Percentiles rank a stretch among this genome's conserved stretches.
Conservation (phyloP, 2,888 invertebrate genomes). For the Andrena marginata region DNA sequence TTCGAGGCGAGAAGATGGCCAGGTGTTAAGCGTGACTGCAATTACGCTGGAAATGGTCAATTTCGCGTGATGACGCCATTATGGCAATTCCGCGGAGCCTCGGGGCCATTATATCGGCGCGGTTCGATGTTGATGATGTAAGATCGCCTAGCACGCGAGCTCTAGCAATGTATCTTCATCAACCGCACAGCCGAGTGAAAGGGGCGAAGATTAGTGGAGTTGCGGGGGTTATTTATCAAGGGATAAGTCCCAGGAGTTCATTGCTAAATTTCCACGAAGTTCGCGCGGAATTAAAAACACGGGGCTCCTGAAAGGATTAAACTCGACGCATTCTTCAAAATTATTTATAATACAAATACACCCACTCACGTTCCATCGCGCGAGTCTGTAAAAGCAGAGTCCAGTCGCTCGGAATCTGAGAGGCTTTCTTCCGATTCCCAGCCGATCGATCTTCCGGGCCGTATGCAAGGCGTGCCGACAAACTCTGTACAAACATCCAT, state of each 20-base stretch:
- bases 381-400: too few relatives aligned
- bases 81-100: constrained; percentile 19
- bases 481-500: constrained; percentile 42
- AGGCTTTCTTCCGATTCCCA: constrained; percentile 8
- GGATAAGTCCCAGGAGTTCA: neutral
- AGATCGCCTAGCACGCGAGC: constrained; percentile 43
- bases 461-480: neutral
- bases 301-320: too few relatives aligned
- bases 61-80: constrained; percentile 45
- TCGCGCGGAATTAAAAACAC: neutral
- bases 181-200: constrained; percentile 13
- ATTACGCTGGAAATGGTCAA: constrained; percentile 48
- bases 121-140: constrained; percentile 53
- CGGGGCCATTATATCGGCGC: constrained; percentile 30
- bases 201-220: constrained; percentile 21
- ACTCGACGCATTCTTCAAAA: too few relatives aligned
- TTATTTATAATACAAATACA: too few relatives aligned
- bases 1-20: constrained; percentile 22
- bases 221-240: neutral
- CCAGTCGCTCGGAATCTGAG: too few relatives aligned
- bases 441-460: constrained; percentile 28
- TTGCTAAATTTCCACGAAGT: neutral
- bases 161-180: constrained; percentile 34
- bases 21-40: constrained; percentile 18
- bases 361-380: too few relatives aligned